Base-by-base conservation (phyloP, 2,113 vertebrate genomes). In the Myiozetetes cayanensis region DNA sequence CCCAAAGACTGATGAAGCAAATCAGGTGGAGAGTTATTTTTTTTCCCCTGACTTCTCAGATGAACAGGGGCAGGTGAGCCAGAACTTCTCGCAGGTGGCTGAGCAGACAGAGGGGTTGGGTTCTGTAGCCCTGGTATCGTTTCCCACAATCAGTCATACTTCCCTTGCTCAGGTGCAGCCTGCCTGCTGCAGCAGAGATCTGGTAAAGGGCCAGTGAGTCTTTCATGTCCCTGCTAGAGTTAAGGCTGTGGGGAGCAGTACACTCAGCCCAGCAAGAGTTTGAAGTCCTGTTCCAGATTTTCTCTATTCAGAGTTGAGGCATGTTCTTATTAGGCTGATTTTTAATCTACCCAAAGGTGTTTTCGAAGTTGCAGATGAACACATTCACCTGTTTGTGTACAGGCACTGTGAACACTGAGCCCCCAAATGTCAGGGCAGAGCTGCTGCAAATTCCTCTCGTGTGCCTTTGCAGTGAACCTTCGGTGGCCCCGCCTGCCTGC, bases 401-500 rank as follows among this genome's bases (percentile, higher is more conserved):
- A 18, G 61, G 33, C 19, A 3, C 1, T 70, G 50, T 35, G 58
- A 44, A 41, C 2, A 4, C 30, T n/a, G 7, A 73, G 53, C 25
- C 27, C 75, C 31, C 66, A 66, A 5, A 33, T 0, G 12, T 24
- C 46, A 66, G 63, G 31, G 41, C 39, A 18, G 76, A 61, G 55
- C 77, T 81, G 77, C 87, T 66, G 84, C 63, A 55, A 47, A 37
- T 14, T 33, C 39, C 75, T 35, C 13, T 15, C 30, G 41, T 2
- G 6, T 67, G 62, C 61, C 75, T 79, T 33, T 56, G 63, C 70
- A 35, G 67, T 9, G 55, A 83, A 22, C 58, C 47, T 43, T 1
- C 1, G 0, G 61, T 0, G 1, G 30, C 55, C 4, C 55, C 2
- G 23, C 8, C 50, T 56, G 25, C 35, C 72, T 28, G 67, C 73